phyloP scores from a whole-genome alignment of 2,113 vertebrate genomes.

The Tetrao urogallus region DNA sequence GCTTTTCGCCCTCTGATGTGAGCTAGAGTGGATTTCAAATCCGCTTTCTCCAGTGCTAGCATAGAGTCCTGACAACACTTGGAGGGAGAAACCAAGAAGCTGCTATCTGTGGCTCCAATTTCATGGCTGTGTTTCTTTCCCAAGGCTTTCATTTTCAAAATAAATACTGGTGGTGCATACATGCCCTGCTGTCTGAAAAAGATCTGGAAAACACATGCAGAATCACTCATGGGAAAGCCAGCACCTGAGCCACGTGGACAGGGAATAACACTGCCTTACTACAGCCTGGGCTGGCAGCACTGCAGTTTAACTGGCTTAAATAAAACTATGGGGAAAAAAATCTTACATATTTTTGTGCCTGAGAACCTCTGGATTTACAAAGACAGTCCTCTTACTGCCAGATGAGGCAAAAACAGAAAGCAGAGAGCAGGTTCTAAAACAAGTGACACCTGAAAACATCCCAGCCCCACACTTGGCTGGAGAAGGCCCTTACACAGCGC shows the following conservation, averaged over 20 bases:
- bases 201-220: neutral
- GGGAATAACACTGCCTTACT: neutral
- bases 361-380: neutral
- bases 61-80: neutral
- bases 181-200: neutral
- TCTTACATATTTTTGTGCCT: neutral
- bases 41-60: neutral
- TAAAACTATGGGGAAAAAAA: neutral
- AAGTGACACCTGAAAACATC: fast-evolving
- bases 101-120: neutral
- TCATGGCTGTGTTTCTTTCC: neutral
- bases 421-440: neutral
- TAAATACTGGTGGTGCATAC: neutral
- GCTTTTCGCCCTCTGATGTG: neutral
- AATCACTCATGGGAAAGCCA: neutral
- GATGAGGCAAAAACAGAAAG: neutral
- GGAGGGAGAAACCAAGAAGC: neutral
- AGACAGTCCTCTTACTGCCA: neutral
- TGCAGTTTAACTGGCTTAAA: neutral
- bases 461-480: neutral
- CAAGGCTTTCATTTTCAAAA: neutral
- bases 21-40: neutral
- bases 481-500: neutral
- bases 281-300: neutral
- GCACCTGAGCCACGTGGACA: neutral